phyloP scores from a whole-genome alignment of 2,888 invertebrate species.

The Andrena marginata region DNA sequence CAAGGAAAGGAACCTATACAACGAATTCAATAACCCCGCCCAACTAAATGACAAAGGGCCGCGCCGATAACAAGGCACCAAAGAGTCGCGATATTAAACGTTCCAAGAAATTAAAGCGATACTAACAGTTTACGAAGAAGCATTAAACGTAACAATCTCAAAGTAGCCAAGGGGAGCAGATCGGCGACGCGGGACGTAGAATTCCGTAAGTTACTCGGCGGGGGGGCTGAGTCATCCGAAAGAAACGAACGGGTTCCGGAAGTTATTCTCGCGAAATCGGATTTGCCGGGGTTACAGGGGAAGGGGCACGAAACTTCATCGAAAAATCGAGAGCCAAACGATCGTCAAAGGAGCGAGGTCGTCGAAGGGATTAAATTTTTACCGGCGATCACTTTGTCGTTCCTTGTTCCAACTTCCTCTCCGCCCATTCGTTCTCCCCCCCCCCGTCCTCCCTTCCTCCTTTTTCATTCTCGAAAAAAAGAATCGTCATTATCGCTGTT shows the following conservation, averaged over 20 bases:
- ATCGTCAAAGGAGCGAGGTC: neutral
- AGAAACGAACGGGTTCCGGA: constrained; percentile 14
- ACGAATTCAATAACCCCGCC: neutral
- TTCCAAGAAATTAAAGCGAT: neutral
- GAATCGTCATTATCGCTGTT: neutral
- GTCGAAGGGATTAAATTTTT: constrained; percentile 18
- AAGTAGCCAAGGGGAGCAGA: constrained; percentile 2
- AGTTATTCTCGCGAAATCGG: constrained; percentile 36
- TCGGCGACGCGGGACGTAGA: neutral
- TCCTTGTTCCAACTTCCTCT: neutral
- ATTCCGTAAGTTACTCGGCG: constrained; percentile 9
- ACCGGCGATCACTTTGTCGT: neutral
- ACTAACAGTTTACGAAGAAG: constrained; percentile 8
- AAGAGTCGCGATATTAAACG: neutral
- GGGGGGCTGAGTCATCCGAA: constrained; percentile 8
- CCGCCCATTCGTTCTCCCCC: neutral
- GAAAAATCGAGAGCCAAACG: constrained; percentile 26
- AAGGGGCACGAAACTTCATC: neutral
- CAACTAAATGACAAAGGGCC: neutral
- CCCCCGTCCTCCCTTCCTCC: neutral
- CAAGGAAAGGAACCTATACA: neutral
- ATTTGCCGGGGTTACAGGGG: neutral
- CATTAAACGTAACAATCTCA: constrained; percentile 2
- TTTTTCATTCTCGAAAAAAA: neutral
- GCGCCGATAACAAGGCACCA: neutral